Conservation (phyloP, 2,113 vertebrate species). For the Tachysurus fulvidraco region DNA sequence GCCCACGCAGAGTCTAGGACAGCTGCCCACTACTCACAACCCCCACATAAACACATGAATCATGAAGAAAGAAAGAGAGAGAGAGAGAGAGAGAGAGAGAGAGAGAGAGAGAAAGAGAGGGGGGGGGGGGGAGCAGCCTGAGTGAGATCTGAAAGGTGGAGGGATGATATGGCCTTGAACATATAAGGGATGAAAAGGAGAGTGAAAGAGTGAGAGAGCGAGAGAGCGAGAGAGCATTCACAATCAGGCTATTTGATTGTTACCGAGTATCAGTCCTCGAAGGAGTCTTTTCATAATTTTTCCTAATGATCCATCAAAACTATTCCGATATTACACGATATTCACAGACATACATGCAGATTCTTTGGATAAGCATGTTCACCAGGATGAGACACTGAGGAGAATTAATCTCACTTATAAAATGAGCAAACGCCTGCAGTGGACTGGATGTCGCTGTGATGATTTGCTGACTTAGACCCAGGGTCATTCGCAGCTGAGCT, state of each 20-base stretch:
- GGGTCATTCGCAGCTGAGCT: conserved; percentile 16
- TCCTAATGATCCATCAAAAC: background rate
- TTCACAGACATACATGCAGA: background rate
- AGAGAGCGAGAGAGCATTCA: conserved; percentile 4
- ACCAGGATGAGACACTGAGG: background rate
- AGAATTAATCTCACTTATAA: conserved; percentile 3
- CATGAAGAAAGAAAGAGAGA: background rate
- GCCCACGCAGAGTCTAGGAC: conserved; percentile 50
- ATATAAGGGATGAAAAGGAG: background rate
- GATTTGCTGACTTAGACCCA: conserved; percentile 24
- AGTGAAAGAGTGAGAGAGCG: background rate
- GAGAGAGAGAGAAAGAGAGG: no score
- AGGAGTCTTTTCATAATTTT: background rate
- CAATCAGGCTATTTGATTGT: conserved; percentile 6
- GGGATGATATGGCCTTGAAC: background rate
- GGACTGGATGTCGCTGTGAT: conserved; percentile 7
- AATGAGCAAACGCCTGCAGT: conserved; percentile 19
- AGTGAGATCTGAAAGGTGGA: background rate
- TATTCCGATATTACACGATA: background rate
- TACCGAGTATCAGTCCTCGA: conserved; percentile 2
- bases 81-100: no score
- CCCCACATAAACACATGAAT: conserved; percentile 35
- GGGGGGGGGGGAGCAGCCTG: no score
- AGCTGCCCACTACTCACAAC: conserved; percentile 31
- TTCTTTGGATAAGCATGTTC: conserved; percentile 6